Conservation (phyloP, 2,888 invertebrate genomes). For the Brachylomia viminalis region DNA sequence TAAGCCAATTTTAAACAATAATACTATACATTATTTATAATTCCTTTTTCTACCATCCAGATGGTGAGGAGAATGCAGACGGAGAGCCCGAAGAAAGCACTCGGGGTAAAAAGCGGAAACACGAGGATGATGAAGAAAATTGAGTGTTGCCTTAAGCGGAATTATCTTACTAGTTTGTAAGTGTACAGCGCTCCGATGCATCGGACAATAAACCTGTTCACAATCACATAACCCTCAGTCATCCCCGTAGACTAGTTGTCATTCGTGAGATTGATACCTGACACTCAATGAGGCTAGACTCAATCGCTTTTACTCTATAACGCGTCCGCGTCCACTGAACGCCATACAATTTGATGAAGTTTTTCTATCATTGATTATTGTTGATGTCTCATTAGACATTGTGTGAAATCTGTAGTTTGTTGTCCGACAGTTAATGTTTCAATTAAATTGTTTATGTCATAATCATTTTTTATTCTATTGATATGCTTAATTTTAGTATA, state of each 20-base stretch:
- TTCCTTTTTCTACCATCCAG: conserved; percentile 69
- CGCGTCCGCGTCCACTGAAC: conserved; percentile 64
- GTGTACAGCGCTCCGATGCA: conserved; percentile 89
- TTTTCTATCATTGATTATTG: conserved; percentile 79
- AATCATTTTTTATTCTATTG: conserved; percentile 89
- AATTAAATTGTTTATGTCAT: conserved; percentile 90
- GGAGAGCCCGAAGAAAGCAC: conserved; percentile 88
- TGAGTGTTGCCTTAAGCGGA: conserved; percentile 89
- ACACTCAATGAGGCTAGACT: conserved; percentile 74
- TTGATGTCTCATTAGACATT: conserved; percentile 79
- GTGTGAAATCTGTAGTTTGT: conserved; percentile 88
- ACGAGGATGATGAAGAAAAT: conserved; percentile 90
- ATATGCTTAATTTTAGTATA: conserved; percentile 88
- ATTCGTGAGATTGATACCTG: conserved; percentile 81
- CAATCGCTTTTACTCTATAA: conserved; percentile 70
- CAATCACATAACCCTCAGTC: conserved; percentile 76
- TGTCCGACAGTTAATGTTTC: conserved; percentile 89
- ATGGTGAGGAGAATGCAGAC: conserved; percentile 83
- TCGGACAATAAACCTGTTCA: conserved; percentile 87
- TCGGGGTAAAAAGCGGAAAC: conserved; percentile 91
- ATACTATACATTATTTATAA: not conserved
- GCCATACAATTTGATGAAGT: conserved; percentile 70
- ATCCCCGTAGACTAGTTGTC: conserved; percentile 82
- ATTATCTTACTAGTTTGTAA: conserved; percentile 89
- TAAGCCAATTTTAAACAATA: conserved; percentile 1